Evolutionary conservation across 2,797 vertebrate species (phyloP).

Genomic region (Adrianichthys oophorus): DNA sequence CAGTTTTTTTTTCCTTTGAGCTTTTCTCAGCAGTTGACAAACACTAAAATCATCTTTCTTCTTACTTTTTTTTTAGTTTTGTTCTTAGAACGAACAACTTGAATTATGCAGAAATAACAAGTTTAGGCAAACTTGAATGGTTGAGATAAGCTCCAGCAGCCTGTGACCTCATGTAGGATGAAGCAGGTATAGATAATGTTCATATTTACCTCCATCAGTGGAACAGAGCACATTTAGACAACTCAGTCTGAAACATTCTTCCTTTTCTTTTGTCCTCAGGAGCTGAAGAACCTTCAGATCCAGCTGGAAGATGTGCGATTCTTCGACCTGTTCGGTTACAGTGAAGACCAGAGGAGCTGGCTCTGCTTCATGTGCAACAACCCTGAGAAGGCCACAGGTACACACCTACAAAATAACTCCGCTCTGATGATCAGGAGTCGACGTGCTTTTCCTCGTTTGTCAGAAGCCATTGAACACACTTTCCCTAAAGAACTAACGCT

Average conservation of each 20-base stretch:
- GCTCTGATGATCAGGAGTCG: no score
- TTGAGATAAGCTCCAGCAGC: no score
- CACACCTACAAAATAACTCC: slow-evolving; percentile 10
- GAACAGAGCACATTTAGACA: background rate
- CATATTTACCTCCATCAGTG: background rate
- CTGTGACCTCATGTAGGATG: no score
- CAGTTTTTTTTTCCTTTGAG: no score
- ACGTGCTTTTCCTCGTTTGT: slow-evolving; percentile 1
- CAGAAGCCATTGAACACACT: background rate
- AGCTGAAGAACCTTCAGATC: slow-evolving; percentile 86
- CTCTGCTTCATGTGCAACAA: slow-evolving; percentile 99
- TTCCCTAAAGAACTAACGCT: no score
- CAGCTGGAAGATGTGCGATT: slow-evolving; percentile 94
- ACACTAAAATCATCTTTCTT: no score
- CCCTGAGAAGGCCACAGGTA: slow-evolving; percentile 92
- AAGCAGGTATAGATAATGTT: no score
- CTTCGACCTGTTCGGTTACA: slow-evolving; percentile 95
- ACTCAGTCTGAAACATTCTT: slow-evolving; percentile 4
- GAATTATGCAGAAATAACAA: no score
- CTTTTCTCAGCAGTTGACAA: no score
- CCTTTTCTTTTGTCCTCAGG: slow-evolving; percentile 70
- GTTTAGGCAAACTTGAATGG: no score
- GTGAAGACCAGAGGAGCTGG: slow-evolving; percentile 86
- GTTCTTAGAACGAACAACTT: no score
- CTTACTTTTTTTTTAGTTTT: no score